Base-by-base conservation (phyloP, 92 coral and sea anemone genomes). In the Zoanthus gigantus region DNA sequence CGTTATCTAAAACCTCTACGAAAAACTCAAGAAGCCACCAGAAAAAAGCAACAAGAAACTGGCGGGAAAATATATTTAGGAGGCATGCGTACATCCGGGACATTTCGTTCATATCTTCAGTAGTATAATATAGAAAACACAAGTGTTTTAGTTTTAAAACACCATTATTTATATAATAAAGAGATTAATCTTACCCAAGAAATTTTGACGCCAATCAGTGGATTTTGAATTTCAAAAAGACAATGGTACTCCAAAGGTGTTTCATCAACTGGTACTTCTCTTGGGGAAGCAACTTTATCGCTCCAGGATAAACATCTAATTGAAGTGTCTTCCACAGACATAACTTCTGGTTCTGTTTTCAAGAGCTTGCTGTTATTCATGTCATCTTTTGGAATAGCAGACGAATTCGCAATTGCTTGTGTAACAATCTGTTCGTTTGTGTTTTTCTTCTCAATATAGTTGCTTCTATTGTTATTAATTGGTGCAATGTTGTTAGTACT, bases 141-240 rank as follows among this genome's bases (percentile, higher is more conserved):
- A 23, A 23, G 23, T 23, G 23, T 23, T 23, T 23, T 23, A 23
- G 23, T 23, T 23, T 23, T 23, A 23, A 23, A 23, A 23, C 23
- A 23, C 23, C 23, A 23, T 23, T 23, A 23, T 23, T 23, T 23
- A 23, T 63, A 17, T 31, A 76, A n/a, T 29, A 46, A 13, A 23
- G 7, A 52, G n/a, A 11, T 63, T 12, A 18, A 31, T 15, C 74
- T 81, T 81, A 81, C 85, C 85, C 75, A 81, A 9, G 85, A 63
- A 15, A 81, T 81, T 34, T 15, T 81, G 85, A 81, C 74, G 52
- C 67, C 4, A 7, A 46, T 10, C 13, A 81, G 75, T 23, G 72
- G 74, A 4, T 28, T 81, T 65, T 81, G 61, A 81, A 67, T 66
- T 67, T 15, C 10, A 81, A 81, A 81, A 42, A 81, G 44, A 47